A percentile compares a stretch with the other conserved stretches of the same genome.
phyloP scores from a whole-genome alignment of 2,888 invertebrate genomes.

The Lottia gigantea region DNA sequence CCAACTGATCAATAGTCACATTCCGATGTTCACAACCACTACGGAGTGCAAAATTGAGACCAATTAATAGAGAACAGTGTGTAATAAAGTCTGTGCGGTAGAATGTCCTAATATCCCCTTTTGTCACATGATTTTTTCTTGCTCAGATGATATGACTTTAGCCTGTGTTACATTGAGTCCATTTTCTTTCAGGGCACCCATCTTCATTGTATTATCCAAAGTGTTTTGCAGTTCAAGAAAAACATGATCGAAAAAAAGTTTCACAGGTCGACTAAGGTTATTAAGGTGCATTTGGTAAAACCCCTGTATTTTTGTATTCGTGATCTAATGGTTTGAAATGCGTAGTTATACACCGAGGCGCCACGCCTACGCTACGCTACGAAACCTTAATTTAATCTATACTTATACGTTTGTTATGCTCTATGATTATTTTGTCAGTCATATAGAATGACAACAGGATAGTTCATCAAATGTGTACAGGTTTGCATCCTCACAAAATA shows the following conservation, averaged over 20 bases:
- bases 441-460: no score
- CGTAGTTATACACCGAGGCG: no score
- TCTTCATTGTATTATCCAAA: background rate
- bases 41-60: conserved; percentile 8
- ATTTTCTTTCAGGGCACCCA: background rate
- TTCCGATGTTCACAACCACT: conserved; percentile 10
- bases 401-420: no score
- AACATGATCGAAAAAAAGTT: background rate
- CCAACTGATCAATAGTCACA: conserved; percentile 10
- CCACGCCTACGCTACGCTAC: no score
- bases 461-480: no score
- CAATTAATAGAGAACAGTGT: conserved; percentile 12
- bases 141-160: conserved; percentile 1
- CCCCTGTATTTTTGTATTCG: no score
- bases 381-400: no score
- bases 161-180: background rate
- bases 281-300: background rate
- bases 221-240: conserved; percentile 1
- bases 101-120: conserved; percentile 11
- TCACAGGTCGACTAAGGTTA: background rate
- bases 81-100: background rate
- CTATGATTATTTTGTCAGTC: no score
- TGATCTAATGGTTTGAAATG: no score
- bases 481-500: no score
- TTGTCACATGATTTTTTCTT: conserved; percentile 10